Percentiles rank a stretch among this genome's conserved stretches.
phyloP scores from a whole-genome alignment of 2,797 vertebrate species.

The Crax fasciolata region DNA sequence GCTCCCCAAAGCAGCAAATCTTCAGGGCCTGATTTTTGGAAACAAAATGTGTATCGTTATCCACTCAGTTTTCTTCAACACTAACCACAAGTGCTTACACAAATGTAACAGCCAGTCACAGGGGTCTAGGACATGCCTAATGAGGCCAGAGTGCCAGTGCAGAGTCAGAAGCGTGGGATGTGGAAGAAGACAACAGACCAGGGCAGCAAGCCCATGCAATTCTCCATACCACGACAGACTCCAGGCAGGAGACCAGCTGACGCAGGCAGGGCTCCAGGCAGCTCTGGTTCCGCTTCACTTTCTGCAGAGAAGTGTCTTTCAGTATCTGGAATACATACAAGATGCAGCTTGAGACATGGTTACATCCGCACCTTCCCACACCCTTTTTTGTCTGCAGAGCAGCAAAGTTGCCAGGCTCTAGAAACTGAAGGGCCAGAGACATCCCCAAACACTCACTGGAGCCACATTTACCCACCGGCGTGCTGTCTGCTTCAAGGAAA shows the following conservation, averaged over 20 bases:
- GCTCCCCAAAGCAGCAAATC: not conserved
- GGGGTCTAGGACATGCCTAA: conserved; percentile 20
- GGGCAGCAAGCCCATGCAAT: not conserved
- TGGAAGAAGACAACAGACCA: not conserved
- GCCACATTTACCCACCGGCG: not conserved
- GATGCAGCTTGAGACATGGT: not conserved
- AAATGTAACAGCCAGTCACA: not conserved
- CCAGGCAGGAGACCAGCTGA: conserved; percentile 95
- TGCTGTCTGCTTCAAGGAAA: not conserved
- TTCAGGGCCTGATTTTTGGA: not conserved
- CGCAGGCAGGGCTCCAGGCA: conserved; percentile 97
- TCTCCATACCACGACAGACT: conserved; percentile 92
- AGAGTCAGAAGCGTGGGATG: not conserved
- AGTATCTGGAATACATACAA: conserved; percentile 87
- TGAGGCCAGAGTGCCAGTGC: not conserved
- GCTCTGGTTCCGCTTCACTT: conserved; percentile 98
- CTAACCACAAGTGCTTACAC: not conserved
- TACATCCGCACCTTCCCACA: not conserved
- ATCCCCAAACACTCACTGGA: not conserved
- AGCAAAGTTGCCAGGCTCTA: not conserved
- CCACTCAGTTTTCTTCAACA: not conserved
- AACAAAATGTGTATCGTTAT: not conserved
- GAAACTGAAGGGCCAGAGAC: not conserved
- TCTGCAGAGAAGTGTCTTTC: conserved; percentile 96
- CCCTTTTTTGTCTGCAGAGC: not conserved